Conservation (phyloP, 2,113 vertebrate genomes). For the Chitala chitala region DNA sequence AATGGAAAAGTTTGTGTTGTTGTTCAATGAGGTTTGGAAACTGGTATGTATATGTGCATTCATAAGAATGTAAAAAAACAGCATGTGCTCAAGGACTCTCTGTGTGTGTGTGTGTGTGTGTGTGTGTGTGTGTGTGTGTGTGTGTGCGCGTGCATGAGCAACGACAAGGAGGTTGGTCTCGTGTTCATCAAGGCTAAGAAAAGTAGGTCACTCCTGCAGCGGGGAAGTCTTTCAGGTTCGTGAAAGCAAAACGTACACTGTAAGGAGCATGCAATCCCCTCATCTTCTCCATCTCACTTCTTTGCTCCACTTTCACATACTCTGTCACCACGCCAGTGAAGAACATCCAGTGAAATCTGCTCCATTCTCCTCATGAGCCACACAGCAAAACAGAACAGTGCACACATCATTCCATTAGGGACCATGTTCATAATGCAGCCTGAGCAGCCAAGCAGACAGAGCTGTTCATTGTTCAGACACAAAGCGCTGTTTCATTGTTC, state of each 20-base stretch:
- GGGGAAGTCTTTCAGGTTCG: slow-evolving; percentile 29
- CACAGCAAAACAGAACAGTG: too few relatives aligned
- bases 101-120: too few relatives aligned
- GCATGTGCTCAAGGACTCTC: too few relatives aligned
- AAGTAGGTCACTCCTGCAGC: slow-evolving; percentile 38
- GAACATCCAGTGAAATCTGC: not conserved
- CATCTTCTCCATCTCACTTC: slow-evolving; percentile 7
- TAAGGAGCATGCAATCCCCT: not conserved
- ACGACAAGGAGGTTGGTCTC: not conserved
- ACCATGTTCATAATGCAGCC: too few relatives aligned
- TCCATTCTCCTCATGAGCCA: too few relatives aligned
- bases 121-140: too few relatives aligned
- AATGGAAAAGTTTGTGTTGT: not conserved
- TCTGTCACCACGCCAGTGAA: not conserved
- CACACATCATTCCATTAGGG: too few relatives aligned
- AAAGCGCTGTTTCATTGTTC: too few relatives aligned
- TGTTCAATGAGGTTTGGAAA: not conserved
- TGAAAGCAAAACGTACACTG: slow-evolving; percentile 8
- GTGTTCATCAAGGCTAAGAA: slow-evolving; percentile 20
- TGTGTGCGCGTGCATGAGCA: too few relatives aligned
- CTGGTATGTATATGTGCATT: not conserved
- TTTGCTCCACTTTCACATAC: slow-evolving; percentile 26
- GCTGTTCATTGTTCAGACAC: too few relatives aligned
- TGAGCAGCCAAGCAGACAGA: too few relatives aligned
- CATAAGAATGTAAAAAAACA: not conserved